These are phyloP conservation scores for Sussaba pulchella DNA, from an alignment of 2,888 invertebrate species.

Conservation along the genomic window DNA sequence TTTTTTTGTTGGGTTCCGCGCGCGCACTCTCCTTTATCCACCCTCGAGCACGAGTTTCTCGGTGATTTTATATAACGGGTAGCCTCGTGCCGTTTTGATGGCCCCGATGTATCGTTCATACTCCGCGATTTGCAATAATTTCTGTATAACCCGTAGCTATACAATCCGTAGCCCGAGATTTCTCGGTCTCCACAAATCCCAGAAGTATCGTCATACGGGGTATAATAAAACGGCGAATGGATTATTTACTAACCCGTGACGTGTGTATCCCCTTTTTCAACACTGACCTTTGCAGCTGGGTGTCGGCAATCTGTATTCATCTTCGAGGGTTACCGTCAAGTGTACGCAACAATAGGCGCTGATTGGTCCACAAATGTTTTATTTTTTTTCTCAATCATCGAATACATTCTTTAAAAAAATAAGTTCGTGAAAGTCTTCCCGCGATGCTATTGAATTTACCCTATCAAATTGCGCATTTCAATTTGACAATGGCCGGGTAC, in stretches of 20 bases:
- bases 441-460: too few relatives aligned
- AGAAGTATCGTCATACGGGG: background rate
- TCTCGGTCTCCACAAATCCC: constrained; percentile 70
- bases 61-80: constrained; percentile 73
- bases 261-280: background rate
- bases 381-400: too few relatives aligned
- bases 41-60: constrained; percentile 66
- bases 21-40: constrained; percentile 71
- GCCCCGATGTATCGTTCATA: constrained; percentile 78
- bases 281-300: too few relatives aligned
- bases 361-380: too few relatives aligned
- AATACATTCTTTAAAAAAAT: too few relatives aligned
- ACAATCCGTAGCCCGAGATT: constrained; percentile 54
- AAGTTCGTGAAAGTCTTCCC: too few relatives aligned
- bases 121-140: constrained; percentile 73
- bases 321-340: too few relatives aligned
- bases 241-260: constrained; percentile 74
- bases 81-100: constrained; percentile 82
- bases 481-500: too few relatives aligned
- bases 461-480: too few relatives aligned
- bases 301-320: too few relatives aligned
- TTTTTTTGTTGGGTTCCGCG: constrained; percentile 68
- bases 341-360: too few relatives aligned
- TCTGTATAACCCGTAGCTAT: constrained; percentile 76
- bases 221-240: constrained; percentile 50